Evolutionary conservation across 2,113 vertebrate species (phyloP).

Genomic region (Dasyprocta punctata): DNA sequence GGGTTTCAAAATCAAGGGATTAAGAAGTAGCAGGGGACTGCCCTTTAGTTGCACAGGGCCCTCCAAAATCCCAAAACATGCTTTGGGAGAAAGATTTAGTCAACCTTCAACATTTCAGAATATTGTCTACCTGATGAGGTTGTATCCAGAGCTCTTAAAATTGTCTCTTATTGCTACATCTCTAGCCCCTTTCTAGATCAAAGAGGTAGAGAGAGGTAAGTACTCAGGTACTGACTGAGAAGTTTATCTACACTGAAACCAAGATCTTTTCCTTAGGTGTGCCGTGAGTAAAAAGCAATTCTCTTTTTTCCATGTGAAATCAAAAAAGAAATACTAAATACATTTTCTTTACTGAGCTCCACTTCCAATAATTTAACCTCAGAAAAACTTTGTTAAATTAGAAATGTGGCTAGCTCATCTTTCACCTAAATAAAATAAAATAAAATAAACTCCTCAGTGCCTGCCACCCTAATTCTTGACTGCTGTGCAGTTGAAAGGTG

Average conservation of each 20-base stretch:
- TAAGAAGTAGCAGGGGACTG: slow-evolving; percentile 40
- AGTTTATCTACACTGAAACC: slow-evolving; percentile 41
- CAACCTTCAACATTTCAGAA: slow-evolving; percentile 5
- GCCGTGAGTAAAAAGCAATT: slow-evolving; percentile 51
- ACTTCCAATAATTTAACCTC: background rate
- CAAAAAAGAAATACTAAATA: slow-evolving; percentile 53
- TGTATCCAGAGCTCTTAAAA: slow-evolving; percentile 25
- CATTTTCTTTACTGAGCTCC: slow-evolving; percentile 46
- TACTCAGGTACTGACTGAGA: background rate
- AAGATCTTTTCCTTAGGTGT: slow-evolving; percentile 35
- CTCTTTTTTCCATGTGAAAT: slow-evolving; percentile 27
- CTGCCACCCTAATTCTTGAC: background rate
- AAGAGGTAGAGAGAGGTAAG: slow-evolving; percentile 47
- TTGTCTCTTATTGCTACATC: background rate
- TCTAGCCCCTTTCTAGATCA: slow-evolving; percentile 53
- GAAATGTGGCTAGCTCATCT: slow-evolving; percentile 41
- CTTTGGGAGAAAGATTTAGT: background rate
- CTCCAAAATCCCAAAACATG: background rate
- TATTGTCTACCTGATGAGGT: background rate
- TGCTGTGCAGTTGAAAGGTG: background rate
- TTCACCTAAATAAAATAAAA: slow-evolving; percentile 70
- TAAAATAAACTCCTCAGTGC: slow-evolving; percentile 58
- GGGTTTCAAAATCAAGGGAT: slow-evolving; percentile 71
- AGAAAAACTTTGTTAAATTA: slow-evolving; percentile 28
- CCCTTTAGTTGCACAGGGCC: background rate